Conservation (phyloP, 2,797 vertebrate species). For the Hozukius guyotensis region DNA sequence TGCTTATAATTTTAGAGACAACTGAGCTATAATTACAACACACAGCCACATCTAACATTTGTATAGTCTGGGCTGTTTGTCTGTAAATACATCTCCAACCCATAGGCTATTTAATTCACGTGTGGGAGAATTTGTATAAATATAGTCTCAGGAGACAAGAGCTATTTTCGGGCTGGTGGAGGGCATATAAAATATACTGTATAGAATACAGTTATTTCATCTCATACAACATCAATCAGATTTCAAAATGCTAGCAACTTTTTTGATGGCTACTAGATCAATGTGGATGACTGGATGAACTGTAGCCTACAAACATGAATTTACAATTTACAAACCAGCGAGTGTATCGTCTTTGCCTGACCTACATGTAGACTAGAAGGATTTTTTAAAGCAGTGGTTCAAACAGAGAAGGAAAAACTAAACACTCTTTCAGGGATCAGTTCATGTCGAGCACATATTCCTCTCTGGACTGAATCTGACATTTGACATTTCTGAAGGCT, state of each 20-base stretch:
- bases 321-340: not conserved
- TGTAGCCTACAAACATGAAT: not conserved
- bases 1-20: not conserved
- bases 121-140: not conserved
- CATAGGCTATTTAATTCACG: not conserved
- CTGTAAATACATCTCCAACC: not conserved
- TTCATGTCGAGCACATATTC: not conserved
- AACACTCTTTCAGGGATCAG: not conserved
- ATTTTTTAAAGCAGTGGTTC: not conserved
- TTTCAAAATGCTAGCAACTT: not conserved
- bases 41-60: not conserved
- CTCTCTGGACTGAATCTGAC: constrained; percentile 21
- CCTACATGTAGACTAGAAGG: not conserved
- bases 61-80: not conserved
- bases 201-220: not conserved
- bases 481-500: constrained; percentile 51
- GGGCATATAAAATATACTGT: no score
- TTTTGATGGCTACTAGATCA: not conserved
- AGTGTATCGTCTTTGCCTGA: not conserved
- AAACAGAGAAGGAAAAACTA: not conserved
- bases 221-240: not conserved
- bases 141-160: not conserved
- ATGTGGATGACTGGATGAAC: not conserved
- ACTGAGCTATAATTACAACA: not conserved
- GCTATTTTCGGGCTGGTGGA: not conserved